phyloP scores from a whole-genome alignment of 1,140 invertebrate species.

The Leptestheria dahalacensis region DNA sequence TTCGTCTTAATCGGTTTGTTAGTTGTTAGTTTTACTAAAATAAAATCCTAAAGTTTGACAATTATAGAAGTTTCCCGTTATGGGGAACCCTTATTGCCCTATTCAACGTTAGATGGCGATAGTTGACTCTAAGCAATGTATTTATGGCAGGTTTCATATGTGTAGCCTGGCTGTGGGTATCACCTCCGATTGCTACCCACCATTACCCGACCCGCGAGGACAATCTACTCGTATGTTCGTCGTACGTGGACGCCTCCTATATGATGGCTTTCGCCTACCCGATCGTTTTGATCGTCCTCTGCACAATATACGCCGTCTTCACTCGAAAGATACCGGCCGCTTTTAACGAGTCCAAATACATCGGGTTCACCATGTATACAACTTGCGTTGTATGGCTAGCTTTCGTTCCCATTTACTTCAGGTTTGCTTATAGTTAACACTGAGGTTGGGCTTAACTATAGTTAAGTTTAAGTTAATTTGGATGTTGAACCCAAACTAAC shows the following conservation, averaged over 20 bases:
- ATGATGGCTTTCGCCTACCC: slow-evolving; percentile 60
- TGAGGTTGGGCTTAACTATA: too few relatives aligned
- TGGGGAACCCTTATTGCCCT: background rate
- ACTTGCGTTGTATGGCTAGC: slow-evolving; percentile 84
- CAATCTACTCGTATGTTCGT: slow-evolving; percentile 75
- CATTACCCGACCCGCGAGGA: slow-evolving; percentile 75
- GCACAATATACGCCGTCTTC: slow-evolving; percentile 74
- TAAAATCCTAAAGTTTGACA: too few relatives aligned
- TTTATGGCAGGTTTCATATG: slow-evolving; percentile 29
- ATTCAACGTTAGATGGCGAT: too few relatives aligned
- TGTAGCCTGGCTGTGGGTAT: slow-evolving; percentile 69
- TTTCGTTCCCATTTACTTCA: slow-evolving; percentile 66
- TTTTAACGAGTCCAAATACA: slow-evolving; percentile 85
- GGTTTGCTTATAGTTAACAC: slow-evolving; percentile 28
- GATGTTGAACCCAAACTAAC: too few relatives aligned
- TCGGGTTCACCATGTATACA: slow-evolving; percentile 94
- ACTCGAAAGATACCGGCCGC: slow-evolving; percentile 87
- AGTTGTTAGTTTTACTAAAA: too few relatives aligned
- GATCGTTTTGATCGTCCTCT: slow-evolving; percentile 67
- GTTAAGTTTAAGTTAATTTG: too few relatives aligned
- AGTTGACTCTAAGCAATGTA: too few relatives aligned
- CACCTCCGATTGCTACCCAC: slow-evolving; percentile 67
- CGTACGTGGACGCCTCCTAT: slow-evolving; percentile 45
- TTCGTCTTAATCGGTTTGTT: too few relatives aligned
- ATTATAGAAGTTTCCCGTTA: background rate